These are phyloP conservation scores for Enteromius treurensis DNA, from an alignment of 2,797 vertebrate species.

Conservation along the genomic window DNA sequence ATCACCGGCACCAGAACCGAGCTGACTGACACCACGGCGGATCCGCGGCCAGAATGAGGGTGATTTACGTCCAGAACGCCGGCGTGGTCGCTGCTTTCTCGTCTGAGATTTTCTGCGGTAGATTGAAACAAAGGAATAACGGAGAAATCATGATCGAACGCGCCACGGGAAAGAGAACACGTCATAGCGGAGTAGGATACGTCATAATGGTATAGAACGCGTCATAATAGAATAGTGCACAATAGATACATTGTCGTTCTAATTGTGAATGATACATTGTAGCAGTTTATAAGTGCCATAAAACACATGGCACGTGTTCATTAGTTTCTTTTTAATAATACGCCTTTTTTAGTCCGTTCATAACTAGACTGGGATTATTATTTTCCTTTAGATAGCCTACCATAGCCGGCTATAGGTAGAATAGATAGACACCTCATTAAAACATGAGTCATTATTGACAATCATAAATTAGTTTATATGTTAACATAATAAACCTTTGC, in stretches of 20 bases:
- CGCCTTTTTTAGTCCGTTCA: constrained; percentile 36
- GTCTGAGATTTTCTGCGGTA: constrained; percentile 72
- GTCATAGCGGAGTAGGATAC: constrained; percentile 55
- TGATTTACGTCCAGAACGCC: constrained; percentile 80
- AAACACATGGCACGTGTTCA: not conserved
- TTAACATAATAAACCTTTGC: constrained; percentile 67
- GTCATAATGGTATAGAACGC: constrained; percentile 47
- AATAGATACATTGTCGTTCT: constrained; percentile 31
- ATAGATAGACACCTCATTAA: constrained; percentile 60
- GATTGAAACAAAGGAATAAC: constrained; percentile 66
- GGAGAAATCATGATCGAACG: constrained; percentile 65
- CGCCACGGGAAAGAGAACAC: constrained; percentile 62
- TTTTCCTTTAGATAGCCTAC: constrained; percentile 42
- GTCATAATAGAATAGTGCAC: constrained; percentile 47
- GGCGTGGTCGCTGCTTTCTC: constrained; percentile 82
- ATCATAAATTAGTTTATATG: constrained; percentile 66
- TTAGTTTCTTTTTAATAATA: constrained; percentile 41
- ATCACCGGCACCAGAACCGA: constrained; percentile 71
- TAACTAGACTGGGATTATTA: constrained; percentile 35
- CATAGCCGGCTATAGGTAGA: constrained; percentile 60
- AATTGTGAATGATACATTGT: constrained; percentile 44
- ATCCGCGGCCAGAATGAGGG: constrained; percentile 81
- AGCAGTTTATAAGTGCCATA: constrained; percentile 25
- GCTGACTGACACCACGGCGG: constrained; percentile 74
- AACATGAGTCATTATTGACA: constrained; percentile 68